Conservation (phyloP, 2,888 invertebrate species). For the Apeira syringaria region DNA sequence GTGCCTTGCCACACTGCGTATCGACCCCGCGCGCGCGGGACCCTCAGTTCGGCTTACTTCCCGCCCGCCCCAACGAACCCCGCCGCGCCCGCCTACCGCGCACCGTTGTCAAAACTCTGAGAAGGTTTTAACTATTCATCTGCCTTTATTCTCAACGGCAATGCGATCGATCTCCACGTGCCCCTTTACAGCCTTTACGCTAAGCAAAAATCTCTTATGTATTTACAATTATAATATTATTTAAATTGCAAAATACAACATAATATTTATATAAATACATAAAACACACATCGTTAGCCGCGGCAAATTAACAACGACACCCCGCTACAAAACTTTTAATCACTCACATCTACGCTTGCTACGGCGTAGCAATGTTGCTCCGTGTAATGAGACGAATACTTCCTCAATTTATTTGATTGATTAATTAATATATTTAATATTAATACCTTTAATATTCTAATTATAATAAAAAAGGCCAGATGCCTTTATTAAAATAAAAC, state of each 20-base stretch:
- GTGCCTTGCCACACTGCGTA: constrained; percentile 64
- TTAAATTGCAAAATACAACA: not conserved
- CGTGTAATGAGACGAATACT: too few species aligned
- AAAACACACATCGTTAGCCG: not conserved
- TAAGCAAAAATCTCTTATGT: too few species aligned
- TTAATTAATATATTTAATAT: too few species aligned
- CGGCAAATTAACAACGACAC: not conserved
- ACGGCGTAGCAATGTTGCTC: not conserved
- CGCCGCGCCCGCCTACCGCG: constrained; percentile 62
- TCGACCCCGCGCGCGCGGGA: constrained; percentile 68
- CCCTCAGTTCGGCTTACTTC: constrained; percentile 27
- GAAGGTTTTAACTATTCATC: constrained; percentile 12
- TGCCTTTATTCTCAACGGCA: constrained; percentile 52
- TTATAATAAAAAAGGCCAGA: too few species aligned
- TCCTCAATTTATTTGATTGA: too few species aligned
- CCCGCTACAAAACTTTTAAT: too few species aligned
- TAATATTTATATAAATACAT: too few species aligned
- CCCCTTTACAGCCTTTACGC: not conserved
- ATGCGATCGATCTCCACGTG: constrained; percentile 53
- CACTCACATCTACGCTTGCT: not conserved
- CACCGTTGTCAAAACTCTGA: constrained; percentile 51
- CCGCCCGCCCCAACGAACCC: constrained; percentile 50
- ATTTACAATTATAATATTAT: not conserved
- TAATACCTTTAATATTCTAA: too few species aligned
- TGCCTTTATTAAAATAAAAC: too few species aligned